Conservation (phyloP, 2,797 vertebrate species). For the Micrastur ruficollis region DNA sequence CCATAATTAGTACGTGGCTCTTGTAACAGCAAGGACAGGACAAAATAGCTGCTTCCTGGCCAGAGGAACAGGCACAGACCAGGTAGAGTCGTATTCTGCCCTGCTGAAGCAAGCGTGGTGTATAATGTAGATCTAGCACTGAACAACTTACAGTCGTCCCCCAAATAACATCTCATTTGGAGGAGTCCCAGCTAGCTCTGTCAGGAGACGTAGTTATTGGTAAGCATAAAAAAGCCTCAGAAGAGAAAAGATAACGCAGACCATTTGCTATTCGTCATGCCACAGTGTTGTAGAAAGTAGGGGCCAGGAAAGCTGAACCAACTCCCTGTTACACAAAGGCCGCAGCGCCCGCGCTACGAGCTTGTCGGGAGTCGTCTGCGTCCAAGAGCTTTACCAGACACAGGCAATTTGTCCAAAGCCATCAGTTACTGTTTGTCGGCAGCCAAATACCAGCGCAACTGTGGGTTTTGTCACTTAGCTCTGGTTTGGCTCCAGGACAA, state of each 20-base stretch:
- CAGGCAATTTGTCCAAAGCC: neutral
- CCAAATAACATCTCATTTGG: neutral
- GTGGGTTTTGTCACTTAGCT: neutral
- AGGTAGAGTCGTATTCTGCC: neutral
- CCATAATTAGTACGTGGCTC: neutral
- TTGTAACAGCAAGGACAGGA: neutral
- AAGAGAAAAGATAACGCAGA: neutral
- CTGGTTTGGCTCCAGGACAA: neutral
- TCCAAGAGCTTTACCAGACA: neutral
- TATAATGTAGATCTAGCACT: neutral
- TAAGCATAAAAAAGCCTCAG: neutral
- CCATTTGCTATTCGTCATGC: neutral
- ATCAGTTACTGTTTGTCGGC: neutral
- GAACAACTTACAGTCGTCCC: neutral
- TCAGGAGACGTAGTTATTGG: neutral
- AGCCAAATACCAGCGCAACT: neutral
- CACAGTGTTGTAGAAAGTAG: neutral
- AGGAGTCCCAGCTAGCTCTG: neutral
- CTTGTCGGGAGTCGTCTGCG: neutral
- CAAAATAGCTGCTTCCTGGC: neutral
- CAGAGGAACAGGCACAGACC: neutral
- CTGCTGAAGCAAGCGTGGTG: neutral
- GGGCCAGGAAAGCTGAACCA: neutral
- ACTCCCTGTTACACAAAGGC: neutral
- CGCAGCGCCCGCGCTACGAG: accelerated